A percentile compares a stretch with the other conserved stretches of the same genome.
Conservation (phyloP, 1,140 invertebrate species). For the Zaprionus tsacasi region DNA sequence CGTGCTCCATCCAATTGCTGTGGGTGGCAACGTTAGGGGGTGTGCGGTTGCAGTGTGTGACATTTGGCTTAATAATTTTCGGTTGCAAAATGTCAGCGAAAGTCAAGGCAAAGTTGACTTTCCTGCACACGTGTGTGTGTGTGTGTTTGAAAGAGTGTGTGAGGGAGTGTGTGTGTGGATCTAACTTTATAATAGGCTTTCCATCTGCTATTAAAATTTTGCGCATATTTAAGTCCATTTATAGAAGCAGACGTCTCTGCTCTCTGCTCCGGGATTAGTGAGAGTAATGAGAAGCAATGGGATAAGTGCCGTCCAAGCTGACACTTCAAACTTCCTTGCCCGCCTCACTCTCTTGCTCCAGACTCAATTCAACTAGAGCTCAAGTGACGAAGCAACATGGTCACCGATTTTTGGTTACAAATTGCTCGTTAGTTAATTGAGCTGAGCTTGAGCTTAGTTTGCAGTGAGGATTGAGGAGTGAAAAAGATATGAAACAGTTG, state of each 20-base stretch:
- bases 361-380: too few relatives aligned
- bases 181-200: constrained; percentile 59
- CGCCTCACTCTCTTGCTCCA: too few relatives aligned
- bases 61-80: constrained; percentile 60
- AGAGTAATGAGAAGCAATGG: constrained; percentile 11
- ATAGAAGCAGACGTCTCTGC: constrained; percentile 23
- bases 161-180: constrained; percentile 20
- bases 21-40: too few relatives aligned
- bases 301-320: constrained; percentile 5
- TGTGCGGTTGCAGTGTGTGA: constrained; percentile 43
- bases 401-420: not conserved
- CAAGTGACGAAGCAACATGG: not conserved
- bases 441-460: not conserved
- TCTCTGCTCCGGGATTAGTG: constrained; percentile 35
- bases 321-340: constrained; percentile 7
- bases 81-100: constrained; percentile 51
- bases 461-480: not conserved
- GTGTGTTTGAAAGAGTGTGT: not conserved
- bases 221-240: constrained; percentile 72
- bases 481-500: not conserved
- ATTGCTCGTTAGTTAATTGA: constrained; percentile 3
- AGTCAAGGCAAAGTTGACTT: constrained; percentile 68
- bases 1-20: too few relatives aligned
- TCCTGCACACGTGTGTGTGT: constrained; percentile 4
- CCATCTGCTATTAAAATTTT: constrained; percentile 70